Conservation (phyloP, 2,888 invertebrate species). For the Drosophila incognita region DNA sequence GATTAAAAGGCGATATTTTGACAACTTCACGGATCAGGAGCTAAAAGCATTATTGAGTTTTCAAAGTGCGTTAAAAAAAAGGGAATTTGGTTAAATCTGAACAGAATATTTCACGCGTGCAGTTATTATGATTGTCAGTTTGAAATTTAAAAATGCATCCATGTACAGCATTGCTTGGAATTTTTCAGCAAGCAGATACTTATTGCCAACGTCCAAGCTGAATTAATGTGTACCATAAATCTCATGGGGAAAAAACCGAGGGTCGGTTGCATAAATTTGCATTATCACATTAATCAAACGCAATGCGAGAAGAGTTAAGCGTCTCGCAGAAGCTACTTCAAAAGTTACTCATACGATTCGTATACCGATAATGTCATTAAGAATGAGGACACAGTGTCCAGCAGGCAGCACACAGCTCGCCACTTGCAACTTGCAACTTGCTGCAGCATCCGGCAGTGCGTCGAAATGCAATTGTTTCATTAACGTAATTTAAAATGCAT, state of each 20-base stretch:
- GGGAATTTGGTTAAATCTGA: not conserved
- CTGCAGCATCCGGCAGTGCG: not conserved
- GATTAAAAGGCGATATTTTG: not conserved
- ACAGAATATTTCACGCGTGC: not conserved
- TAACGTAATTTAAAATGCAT: constrained; percentile 76
- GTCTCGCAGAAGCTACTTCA: constrained; percentile 20
- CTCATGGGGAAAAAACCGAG: constrained; percentile 48
- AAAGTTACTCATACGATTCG: constrained; percentile 60
- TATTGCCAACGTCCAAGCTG: constrained; percentile 32
- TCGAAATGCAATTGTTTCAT: constrained; percentile 66
- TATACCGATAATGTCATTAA: constrained; percentile 74
- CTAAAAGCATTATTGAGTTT: not conserved
- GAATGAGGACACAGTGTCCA: constrained; percentile 10
- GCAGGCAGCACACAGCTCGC: not conserved
- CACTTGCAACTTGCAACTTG: not conserved
- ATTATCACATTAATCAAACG: constrained; percentile 77
- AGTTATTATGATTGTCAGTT: not conserved
- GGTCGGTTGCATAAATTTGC: constrained; percentile 71
- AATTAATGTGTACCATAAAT: constrained; percentile 69
- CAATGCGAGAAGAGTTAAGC: constrained; percentile 49
- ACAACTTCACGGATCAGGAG: not conserved
- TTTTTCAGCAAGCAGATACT: constrained; percentile 15
- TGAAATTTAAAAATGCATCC: constrained; percentile 3
- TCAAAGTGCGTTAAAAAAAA: not conserved
- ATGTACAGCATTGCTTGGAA: not conserved